Evolutionary conservation across 2,113 vertebrate species (phyloP), one percentile per base, ranked within the genome.

Genomic region (Burhinus oedicnemus): DNA sequence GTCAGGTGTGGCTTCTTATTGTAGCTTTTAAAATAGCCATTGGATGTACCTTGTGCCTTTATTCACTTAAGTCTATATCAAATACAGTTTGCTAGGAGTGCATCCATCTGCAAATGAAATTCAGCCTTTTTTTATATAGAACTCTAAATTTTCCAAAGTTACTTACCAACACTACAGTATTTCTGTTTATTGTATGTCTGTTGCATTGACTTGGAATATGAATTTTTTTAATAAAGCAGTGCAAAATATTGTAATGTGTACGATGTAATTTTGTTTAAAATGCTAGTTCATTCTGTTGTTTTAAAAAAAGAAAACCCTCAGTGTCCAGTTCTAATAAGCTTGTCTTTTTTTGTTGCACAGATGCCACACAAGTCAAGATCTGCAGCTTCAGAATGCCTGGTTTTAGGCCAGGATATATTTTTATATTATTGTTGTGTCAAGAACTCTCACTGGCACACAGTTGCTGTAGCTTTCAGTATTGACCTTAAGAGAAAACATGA

Each of bases 361-460:
- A 97, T 95, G 69, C 95, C 77, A 94, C 66, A 84, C 94, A 96
- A 95, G 87, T 68, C 95, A 96, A 97, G 94, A 97, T 85, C 91
- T 90, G 75, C 87, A 93, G 87, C 96, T 97, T 93, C 91, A 90
- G 81, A 93, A 62, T 91, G 82, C 87, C 66, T 97, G 91, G 71
- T 91, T 93, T 94, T 97, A 95, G 87, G 94, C 95, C 89, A 96
- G 94, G 94, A 91, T 76, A 4, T 80, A 47, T 95, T 94, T 89
- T 85, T 88, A 7, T 57, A 12, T 62, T 52, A 23, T 40, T 93
- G 18, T 75, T 93, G 45, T 85, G 89, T 94, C 66, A 91, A 94
- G 91, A 93, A 60, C 55, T 89, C 49, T 36, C 70, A 42, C 27
- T 95, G 91, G 91, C 96, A 95, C 74, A 30, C 47, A 91, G 74